phyloP scores from a whole-genome alignment of 2,113 vertebrate genomes.

The Chionomys nivalis region DNA sequence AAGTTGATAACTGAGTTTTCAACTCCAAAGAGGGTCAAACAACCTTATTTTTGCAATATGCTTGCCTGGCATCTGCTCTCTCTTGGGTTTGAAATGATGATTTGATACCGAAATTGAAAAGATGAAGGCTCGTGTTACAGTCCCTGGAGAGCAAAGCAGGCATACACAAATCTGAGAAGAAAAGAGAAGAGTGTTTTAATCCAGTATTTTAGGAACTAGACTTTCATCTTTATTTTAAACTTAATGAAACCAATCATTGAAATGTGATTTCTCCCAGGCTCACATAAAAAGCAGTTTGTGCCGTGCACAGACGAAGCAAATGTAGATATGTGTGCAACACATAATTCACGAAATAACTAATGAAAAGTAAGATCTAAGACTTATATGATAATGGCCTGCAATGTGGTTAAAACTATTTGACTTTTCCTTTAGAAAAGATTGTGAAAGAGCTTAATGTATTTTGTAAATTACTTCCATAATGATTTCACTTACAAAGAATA shows the following conservation, averaged over 20 bases:
- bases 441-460: slow-evolving; percentile 86
- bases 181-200: slow-evolving; percentile 57
- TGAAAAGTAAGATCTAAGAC: slow-evolving; percentile 77
- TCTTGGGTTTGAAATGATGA: slow-evolving; percentile 48
- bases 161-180: slow-evolving; percentile 67
- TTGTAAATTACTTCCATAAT: slow-evolving; percentile 87
- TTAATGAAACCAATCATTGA: slow-evolving; percentile 59
- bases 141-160: slow-evolving; percentile 27
- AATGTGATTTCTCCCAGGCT: slow-evolving; percentile 55
- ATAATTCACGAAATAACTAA: slow-evolving; percentile 71
- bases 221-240: slow-evolving; percentile 72
- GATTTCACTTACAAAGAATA: slow-evolving; percentile 86
- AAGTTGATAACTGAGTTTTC: slow-evolving; percentile 71
- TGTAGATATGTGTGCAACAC: slow-evolving; percentile 67
- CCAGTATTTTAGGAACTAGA: slow-evolving; percentile 53
- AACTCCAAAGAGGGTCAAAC: slow-evolving; percentile 12
- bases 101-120: slow-evolving; percentile 59
- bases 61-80: slow-evolving; percentile 55
- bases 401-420: slow-evolving; percentile 84
- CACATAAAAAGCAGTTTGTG: slow-evolving; percentile 49
- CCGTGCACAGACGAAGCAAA: slow-evolving; percentile 65
- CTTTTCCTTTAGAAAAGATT: slow-evolving; percentile 83
- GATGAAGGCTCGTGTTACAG: slow-evolving; percentile 52
- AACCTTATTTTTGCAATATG: slow-evolving; percentile 1
- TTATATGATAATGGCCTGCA: slow-evolving; percentile 83